Base-by-base conservation (phyloP, 2,113 vertebrate genomes). In the Stigmatopora nigra region DNA sequence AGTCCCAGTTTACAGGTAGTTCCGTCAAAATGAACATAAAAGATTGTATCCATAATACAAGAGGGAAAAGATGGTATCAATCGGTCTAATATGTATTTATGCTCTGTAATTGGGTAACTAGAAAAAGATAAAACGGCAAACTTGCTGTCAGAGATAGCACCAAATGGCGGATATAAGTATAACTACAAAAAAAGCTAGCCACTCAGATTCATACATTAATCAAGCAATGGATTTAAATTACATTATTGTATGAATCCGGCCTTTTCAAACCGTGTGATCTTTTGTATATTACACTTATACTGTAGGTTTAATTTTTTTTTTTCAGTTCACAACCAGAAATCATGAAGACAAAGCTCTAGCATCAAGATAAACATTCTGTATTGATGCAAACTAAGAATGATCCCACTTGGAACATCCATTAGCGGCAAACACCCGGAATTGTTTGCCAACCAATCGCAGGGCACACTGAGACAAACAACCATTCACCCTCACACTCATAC, bases 11-110 rank as follows among this genome's bases (percentile, higher is more conserved):
- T 78, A 84, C 72, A 83, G 79, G 80, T 81, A 73, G 68, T 75
- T 77, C 71, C 73, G 79, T 78, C 69, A 74, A 77, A 70, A 15
- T 68, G 68, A 76, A 85, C 70, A 74, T 70, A 57, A 80, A 61
- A 72, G 69, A 63, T 59, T 72, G 63, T 75, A 84, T 86, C 74
- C 84, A 89, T 86, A 85, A 88, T 82, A 80, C 73, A 88, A 86
- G 75, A 80, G 77, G 51, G 65, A 58, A 46, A 73, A 78, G 78
- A 84, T 82, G 77, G 76, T 83, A 86, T 80, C 84, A 86, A 87
- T 88, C 86, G 65, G 85, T 86, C 82, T 77, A 56, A 41, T 36
- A 82, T 82, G 86, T 84, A 79, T 72, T 77, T 77, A 69, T 83
- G 69, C 72, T 83, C 79, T 82, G 71, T 69, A n/a, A n/a, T n/a